Conservation (phyloP, 92 coral and sea anemone species). For the Bergia puertoricense region DNA sequence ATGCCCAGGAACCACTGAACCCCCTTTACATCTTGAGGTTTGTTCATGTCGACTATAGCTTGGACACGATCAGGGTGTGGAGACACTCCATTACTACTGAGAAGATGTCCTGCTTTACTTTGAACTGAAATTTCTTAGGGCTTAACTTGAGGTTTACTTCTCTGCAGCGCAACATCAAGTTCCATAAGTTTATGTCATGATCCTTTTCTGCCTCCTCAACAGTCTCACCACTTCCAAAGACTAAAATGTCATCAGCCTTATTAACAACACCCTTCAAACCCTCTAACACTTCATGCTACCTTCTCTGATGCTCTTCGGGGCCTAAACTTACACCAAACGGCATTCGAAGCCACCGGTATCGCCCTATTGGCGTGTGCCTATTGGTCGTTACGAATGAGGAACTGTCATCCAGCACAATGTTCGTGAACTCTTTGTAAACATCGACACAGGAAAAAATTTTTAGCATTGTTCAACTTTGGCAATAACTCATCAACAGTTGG, state of each 20-base stretch:
- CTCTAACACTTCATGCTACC: neutral
- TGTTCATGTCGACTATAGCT: constrained; percentile 6
- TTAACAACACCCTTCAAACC: neutral
- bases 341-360: too few relatives aligned
- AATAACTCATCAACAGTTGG: too few relatives aligned
- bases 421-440: too few relatives aligned
- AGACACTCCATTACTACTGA: constrained; percentile 18
- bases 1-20: neutral
- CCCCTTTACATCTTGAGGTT: constrained; percentile 11
- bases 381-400: too few relatives aligned
- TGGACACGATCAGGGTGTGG: constrained; percentile 15
- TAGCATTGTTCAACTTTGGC: neutral
- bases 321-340: too few relatives aligned
- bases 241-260: neutral
- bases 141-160: constrained; percentile 34
- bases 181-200: constrained; percentile 28
- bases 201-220: constrained; percentile 32
- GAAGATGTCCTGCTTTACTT: constrained; percentile 32
- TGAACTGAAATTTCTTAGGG: constrained; percentile 12
- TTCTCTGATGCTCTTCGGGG: neutral
- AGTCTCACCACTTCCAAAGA: constrained; percentile 19
- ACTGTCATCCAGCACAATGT: too few relatives aligned
- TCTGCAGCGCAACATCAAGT: constrained; percentile 38
- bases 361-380: too few relatives aligned
- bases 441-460: neutral